A percentile compares a stretch with the other conserved stretches of the same genome.
Conservation (phyloP, 2,797 vertebrate species). For the Enteromius paludinosus region DNA sequence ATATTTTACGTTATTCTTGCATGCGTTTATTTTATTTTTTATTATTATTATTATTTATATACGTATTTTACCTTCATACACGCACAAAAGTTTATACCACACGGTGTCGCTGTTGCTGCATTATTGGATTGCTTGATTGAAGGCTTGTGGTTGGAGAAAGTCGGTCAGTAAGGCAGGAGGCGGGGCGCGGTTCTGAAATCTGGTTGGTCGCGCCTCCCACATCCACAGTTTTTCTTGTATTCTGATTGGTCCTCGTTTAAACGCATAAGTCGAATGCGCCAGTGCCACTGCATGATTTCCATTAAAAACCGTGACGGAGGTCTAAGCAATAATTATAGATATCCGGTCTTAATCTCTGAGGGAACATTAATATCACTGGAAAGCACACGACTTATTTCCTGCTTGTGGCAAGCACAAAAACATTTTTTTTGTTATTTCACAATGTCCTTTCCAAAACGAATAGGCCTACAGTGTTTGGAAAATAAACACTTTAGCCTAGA, state of each 20-base stretch:
- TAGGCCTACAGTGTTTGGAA: neutral
- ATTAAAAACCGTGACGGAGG: neutral
- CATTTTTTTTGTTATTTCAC: neutral
- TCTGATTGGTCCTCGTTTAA: constrained; percentile 31
- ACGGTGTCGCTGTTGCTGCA: constrained; percentile 45
- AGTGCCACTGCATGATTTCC: neutral
- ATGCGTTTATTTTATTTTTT: neutral
- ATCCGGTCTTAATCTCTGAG: neutral
- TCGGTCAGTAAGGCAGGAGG: constrained; percentile 39
- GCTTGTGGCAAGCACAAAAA: neutral
- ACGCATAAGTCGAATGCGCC: neutral
- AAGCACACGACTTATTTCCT: constrained; percentile 12
- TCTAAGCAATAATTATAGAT: neutral
- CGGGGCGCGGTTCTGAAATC: constrained; percentile 27
- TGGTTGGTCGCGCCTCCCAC: constrained; percentile 59
- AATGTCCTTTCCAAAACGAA: constrained; percentile 2
- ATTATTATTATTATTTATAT: too few relatives aligned
- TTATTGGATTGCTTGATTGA: neutral
- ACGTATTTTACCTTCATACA: neutral
- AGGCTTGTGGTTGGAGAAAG: neutral
- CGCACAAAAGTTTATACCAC: constrained; percentile 5
- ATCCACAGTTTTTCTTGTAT: neutral
- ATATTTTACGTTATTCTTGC: neutral
- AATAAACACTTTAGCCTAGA: neutral
- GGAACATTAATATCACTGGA: neutral